phyloP scores from a whole-genome alignment of 2,113 vertebrate genomes.

The Oceanodroma tethys region DNA sequence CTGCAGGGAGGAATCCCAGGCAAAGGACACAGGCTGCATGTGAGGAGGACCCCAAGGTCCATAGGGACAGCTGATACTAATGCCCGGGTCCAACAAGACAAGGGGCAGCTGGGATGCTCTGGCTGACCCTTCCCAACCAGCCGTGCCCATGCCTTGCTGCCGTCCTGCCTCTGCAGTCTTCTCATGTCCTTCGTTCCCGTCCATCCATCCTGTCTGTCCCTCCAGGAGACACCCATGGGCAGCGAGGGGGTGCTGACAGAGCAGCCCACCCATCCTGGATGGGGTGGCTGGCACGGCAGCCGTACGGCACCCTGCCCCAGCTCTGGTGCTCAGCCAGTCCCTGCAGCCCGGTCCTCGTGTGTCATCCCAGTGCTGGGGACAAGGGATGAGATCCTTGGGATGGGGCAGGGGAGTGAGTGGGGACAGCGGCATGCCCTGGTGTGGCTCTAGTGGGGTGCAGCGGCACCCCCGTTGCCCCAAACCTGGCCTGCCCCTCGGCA shows the following conservation, averaged over 20 bases:
- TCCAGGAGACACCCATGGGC: neutral
- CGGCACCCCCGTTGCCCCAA: fast-evolving
- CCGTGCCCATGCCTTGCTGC: neutral
- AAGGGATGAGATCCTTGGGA: neutral
- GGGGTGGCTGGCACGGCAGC: neutral
- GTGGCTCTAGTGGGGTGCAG: neutral
- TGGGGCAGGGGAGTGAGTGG: neutral
- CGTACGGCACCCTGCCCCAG: neutral
- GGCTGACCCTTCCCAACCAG: neutral
- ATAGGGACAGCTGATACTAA: neutral
- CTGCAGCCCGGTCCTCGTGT: fast-evolving
- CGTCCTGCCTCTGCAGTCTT: neutral
- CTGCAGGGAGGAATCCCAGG: neutral
- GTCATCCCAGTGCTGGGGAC: neutral
- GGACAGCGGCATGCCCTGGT: neutral
- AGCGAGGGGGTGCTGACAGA: neutral
- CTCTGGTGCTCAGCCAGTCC: neutral
- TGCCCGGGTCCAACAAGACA: neutral
- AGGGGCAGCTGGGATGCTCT: neutral
- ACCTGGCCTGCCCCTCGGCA: neutral
- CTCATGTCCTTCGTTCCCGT: neutral
- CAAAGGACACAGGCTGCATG: neutral
- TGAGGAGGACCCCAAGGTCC: neutral
- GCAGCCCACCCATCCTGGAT: neutral
- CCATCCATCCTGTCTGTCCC: neutral